Conservation (phyloP, 2,888 invertebrate species). For the Sesia bembeciformis region DNA sequence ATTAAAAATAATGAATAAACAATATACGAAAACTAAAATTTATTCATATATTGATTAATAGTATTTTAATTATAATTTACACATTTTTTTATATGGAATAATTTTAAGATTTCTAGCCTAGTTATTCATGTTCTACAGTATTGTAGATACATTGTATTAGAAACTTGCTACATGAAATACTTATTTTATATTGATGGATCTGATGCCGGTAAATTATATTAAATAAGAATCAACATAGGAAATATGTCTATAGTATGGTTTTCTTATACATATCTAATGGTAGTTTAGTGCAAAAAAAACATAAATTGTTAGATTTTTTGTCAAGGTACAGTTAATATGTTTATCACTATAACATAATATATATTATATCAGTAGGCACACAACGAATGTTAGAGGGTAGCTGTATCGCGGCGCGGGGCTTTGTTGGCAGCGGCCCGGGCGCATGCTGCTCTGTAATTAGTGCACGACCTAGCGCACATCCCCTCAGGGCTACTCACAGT, state of each 20-base stretch:
- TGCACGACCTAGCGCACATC: constrained; percentile 13
- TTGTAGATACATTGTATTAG: too few relatives aligned
- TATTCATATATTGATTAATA: neutral
- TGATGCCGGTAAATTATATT: too few relatives aligned
- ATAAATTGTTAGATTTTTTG: neutral
- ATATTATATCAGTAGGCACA: neutral
- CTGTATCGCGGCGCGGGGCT: neutral
- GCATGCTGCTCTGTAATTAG: constrained; percentile 9
- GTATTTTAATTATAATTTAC: neutral
- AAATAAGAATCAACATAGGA: too few relatives aligned
- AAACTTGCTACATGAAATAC: too few relatives aligned
- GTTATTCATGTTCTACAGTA: too few relatives aligned
- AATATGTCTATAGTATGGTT: too few relatives aligned
- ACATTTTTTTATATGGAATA: neutral
- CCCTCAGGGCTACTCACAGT: constrained; percentile 14
- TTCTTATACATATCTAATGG: too few relatives aligned
- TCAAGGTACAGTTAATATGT: neutral
- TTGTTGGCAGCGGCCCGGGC: constrained; percentile 11
- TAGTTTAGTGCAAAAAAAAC: neutral
- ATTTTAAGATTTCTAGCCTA: too few relatives aligned
- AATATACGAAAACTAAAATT: neutral
- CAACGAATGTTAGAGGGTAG: too few relatives aligned
- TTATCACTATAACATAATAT: neutral
- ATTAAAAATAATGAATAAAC: neutral
- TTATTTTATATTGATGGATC: too few relatives aligned